Evolutionary conservation across 1,140 invertebrate species (phyloP), one percentile per base, ranked within the genome.

Genomic region (Drosophila rufa): DNA sequence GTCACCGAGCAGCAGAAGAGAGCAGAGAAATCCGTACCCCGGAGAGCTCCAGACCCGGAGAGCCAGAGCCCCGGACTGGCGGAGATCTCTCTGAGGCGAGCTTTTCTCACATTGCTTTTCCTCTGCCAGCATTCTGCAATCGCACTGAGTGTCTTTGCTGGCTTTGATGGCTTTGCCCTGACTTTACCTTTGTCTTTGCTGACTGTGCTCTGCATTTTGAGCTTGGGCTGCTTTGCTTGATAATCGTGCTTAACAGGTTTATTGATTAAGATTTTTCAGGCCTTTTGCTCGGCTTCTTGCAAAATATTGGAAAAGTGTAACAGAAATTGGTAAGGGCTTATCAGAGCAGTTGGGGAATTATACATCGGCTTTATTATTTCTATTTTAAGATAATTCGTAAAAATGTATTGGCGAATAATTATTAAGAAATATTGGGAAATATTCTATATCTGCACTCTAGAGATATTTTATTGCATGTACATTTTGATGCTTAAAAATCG

Each of bases 201-300:
- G 62, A 11, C 19, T 79, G 65, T 80, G 60, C 56, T 62, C 42
- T 75, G 58, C 68, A 30, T 66, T 80, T 59, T 43, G 51, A 33
- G 62, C 60, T 47, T 42, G 47, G 6, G 30, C 43, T 65, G 62
- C 38, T 17, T n/a, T 65, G 62, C 30, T 17, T 17, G 45, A 71
- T 82, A 85, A 85, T 80, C 74, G 66, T 59, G 74, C 59, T 75
- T n/a, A 86, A 86, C 75, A 82, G 79, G 75, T 87, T 87, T 79
- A 61, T 42, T 79, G 69, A 82, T 82, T 75, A 78, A 73, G 77
- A 80, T 85, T 77, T 76, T 53, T 67, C 58, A 55, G 11, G 53
- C 55, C 46, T 80, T 76, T 64, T 71, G 53, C 60, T 76, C 57
- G 53, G 64, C 61, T 81, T 66, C 65, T 79, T 79, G 80, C 80